Base-by-base conservation (phyloP, 2,888 invertebrate genomes). In the Muscina levida region DNA sequence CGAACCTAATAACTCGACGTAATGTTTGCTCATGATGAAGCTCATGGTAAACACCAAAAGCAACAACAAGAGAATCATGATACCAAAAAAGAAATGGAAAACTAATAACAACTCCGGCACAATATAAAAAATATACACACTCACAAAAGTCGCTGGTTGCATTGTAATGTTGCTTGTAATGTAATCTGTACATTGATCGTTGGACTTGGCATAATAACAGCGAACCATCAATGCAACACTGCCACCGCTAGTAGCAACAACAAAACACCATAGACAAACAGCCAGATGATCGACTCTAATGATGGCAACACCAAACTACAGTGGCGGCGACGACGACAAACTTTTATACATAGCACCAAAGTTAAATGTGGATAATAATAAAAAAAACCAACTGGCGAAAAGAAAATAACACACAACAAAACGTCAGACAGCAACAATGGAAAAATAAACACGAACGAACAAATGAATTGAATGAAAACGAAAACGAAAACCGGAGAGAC, bases 201-300 rank as follows among this genome's bases (percentile, higher is more conserved):
- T 88, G 88, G 89, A 88, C 88, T 88, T 88, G 89, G 88, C 88
- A 88, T 85, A 87, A 87, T 85, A 86, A 86, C 86, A 85, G 39
- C 31, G 62, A 73, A 57, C 70, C 73, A 77, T 68, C 74, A 74
- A 67, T 73, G 80, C 56, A 74, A 75, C 71, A 59, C 15, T 19
- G 31, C 22, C 24, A 22, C 53, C 24, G 3, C 11, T 11, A 24
- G 22, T 22, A 22, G 24, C 53, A 22, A 24, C 24, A 53, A 24
- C 53, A 53, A 11, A 17, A 46, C 46, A n/a, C 4, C 46, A 46
- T 31, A 31, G 3, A n/a, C 46, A n/a, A 44, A 44, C 8, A 31
- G 31, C 8, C 8, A 31, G 31, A 31, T 31, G 31, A 31, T 31
- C 8, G 8, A 8, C 31, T 31, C 4, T 31, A 31, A 31, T 31